These are phyloP conservation scores for Phalanger gymnotis DNA, from an alignment of 2,797 vertebrate genomes.

Conservation along the genomic window DNA sequence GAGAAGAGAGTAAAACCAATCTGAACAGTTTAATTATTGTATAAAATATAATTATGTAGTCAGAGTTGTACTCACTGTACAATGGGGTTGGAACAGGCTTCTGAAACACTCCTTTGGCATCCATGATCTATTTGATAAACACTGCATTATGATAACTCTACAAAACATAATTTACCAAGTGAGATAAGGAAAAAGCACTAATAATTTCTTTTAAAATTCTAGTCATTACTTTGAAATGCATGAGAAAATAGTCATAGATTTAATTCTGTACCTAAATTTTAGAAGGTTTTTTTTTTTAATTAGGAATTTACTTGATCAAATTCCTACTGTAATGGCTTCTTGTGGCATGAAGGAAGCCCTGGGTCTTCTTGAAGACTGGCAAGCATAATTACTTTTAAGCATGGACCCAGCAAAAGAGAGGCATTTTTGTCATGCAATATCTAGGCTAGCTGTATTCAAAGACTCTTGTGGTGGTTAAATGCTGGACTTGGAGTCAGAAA, in stretches of 20 bases:
- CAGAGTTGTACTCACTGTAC: slow-evolving; percentile 40
- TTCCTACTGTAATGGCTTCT: not conserved
- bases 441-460: not conserved
- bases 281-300: not conserved
- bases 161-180: not conserved
- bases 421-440: not conserved
- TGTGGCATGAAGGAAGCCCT: not conserved
- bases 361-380: not conserved
- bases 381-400: not conserved
- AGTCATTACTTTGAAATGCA: slow-evolving; percentile 14
- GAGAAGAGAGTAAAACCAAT: slow-evolving; percentile 69
- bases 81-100: slow-evolving; percentile 42
- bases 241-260: not conserved
- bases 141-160: not conserved
- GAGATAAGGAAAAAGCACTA: not conserved
- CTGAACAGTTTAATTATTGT: slow-evolving; percentile 72
- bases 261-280: not conserved
- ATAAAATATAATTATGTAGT: slow-evolving; percentile 65
- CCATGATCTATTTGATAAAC: slow-evolving; percentile 17
- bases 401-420: not conserved
- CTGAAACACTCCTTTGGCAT: slow-evolving; percentile 51
- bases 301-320: not conserved
- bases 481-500: not conserved
- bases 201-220: not conserved
- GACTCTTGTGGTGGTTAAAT: not conserved